Conservation (phyloP, 1,140 invertebrate genomes). For the Papilio polyxenes region DNA sequence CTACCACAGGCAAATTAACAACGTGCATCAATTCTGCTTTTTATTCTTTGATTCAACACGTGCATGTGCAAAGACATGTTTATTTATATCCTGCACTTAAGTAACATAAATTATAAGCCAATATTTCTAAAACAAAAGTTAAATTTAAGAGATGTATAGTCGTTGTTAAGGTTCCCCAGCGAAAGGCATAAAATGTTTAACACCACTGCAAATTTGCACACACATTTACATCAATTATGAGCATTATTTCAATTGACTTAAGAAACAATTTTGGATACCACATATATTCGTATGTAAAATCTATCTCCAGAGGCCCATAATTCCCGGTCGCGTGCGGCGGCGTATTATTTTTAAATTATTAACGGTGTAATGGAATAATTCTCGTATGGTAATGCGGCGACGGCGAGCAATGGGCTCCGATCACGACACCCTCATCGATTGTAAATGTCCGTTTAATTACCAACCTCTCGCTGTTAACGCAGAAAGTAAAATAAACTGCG, state of each 20-base stretch:
- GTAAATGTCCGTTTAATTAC: constrained; percentile 41
- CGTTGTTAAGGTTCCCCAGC: constrained; percentile 41
- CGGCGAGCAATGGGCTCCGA: constrained; percentile 52
- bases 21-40: background rate
- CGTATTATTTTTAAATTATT: constrained; percentile 74
- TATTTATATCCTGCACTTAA: background rate
- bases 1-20: background rate
- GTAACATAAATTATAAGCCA: background rate
- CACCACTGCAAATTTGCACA: constrained; percentile 51
- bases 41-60: background rate
- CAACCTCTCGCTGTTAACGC: constrained; percentile 42
- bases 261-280: constrained; percentile 19
- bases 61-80: background rate
- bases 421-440: constrained; percentile 53
- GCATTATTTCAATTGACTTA: background rate
- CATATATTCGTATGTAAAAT: constrained; percentile 32
- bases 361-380: constrained; percentile 69
- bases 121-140: constrained; percentile 36
- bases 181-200: constrained; percentile 57
- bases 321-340: constrained; percentile 61
- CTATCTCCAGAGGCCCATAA: constrained; percentile 64
- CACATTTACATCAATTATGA: constrained; percentile 5
- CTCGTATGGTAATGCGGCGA: constrained; percentile 62
- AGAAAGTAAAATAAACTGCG: constrained; percentile 16
- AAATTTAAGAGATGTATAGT: constrained; percentile 41